phyloP scores from a whole-genome alignment of 2,113 vertebrate species.

The Peromyscus maniculatus region DNA sequence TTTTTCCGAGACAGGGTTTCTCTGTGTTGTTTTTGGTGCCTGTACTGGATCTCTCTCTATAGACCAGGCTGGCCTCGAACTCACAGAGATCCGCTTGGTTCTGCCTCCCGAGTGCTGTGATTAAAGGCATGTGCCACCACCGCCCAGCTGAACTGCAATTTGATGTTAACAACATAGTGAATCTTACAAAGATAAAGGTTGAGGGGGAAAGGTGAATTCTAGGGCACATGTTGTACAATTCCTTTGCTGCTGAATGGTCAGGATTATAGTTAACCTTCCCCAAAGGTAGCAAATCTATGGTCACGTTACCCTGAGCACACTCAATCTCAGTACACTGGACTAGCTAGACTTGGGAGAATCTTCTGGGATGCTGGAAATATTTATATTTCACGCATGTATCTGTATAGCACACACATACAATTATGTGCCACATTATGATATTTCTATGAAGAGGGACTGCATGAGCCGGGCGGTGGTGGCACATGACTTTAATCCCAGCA shows the following conservation, averaged over 20 bases:
- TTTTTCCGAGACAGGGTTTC: too few relatives aligned
- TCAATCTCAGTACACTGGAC: background rate
- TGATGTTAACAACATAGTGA: background rate
- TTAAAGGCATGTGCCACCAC: too few relatives aligned
- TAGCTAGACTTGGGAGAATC: background rate
- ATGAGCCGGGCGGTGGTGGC: too few relatives aligned
- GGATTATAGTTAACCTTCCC: background rate
- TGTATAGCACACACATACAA: background rate
- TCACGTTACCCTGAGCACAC: background rate
- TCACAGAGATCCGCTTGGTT: too few relatives aligned
- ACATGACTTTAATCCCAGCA: too few relatives aligned
- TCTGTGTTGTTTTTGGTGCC: too few relatives aligned
- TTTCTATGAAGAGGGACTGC: background rate
- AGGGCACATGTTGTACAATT: background rate
- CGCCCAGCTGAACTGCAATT: background rate
- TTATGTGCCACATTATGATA: background rate
- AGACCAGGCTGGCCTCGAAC: too few relatives aligned
- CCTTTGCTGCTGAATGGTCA: background rate
- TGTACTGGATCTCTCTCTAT: too few relatives aligned
- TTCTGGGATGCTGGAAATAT: background rate
- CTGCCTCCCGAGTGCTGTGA: too few relatives aligned
- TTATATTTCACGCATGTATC: background rate
- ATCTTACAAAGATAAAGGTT: background rate
- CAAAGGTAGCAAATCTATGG: background rate
- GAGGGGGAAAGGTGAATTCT: background rate